Conservation (phyloP, 2,797 vertebrate species). For the Sebastes trivittatus region DNA sequence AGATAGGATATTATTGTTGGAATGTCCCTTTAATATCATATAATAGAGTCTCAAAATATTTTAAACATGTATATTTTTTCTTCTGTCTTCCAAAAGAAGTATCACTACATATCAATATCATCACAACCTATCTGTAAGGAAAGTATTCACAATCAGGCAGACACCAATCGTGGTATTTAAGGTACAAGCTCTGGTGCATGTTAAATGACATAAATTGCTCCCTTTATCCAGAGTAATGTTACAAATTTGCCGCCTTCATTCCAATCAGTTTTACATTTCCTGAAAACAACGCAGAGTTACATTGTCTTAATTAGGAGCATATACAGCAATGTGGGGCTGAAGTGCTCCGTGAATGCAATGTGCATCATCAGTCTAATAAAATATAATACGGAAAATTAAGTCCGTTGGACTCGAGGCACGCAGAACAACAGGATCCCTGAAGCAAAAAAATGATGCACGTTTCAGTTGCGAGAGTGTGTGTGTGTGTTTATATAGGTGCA, state of each 20-base stretch:
- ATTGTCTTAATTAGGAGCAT: constrained; percentile 62
- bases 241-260: constrained; percentile 31
- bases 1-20: neutral
- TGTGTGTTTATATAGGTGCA: constrained; percentile 23
- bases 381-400: constrained; percentile 65
- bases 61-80: neutral
- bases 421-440: constrained; percentile 51
- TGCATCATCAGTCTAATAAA: constrained; percentile 71
- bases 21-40: neutral
- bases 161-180: neutral
- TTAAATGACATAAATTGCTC: constrained; percentile 26
- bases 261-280: constrained; percentile 56
- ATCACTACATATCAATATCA: neutral
- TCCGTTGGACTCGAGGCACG: constrained; percentile 56
- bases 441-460: constrained; percentile 32
- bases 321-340: constrained; percentile 52
- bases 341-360: constrained; percentile 58
- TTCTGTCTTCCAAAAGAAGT: neutral
- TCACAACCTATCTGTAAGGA: neutral
- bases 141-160: neutral
- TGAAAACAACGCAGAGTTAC: constrained; percentile 41
- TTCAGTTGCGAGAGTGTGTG: constrained; percentile 4
- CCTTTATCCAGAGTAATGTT: constrained; percentile 29
- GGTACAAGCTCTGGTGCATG: neutral
- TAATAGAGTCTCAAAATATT: neutral